These are phyloP conservation scores for Tenthredo amoena DNA, from an alignment of 2,888 invertebrate species.

Conservation along the genomic window DNA sequence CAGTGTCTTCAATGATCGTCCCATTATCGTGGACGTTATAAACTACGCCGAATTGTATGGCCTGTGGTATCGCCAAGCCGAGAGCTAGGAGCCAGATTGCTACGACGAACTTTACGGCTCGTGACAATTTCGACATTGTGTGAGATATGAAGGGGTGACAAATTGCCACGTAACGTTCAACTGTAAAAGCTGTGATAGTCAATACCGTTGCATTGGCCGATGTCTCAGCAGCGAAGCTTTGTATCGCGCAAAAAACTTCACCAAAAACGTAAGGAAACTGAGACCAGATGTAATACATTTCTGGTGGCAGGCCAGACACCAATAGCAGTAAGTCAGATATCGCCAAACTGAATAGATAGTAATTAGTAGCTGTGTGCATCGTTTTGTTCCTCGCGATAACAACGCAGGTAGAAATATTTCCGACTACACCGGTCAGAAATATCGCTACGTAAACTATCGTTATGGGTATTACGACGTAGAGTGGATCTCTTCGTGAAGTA, in stretches of 20 bases:
- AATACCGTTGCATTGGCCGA: conserved; percentile 89
- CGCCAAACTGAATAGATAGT: conserved; percentile 91
- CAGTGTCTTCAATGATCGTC: conserved; percentile 77
- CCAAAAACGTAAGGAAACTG: conserved; percentile 90
- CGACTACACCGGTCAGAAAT: conserved; percentile 88
- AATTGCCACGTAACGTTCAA: conserved; percentile 80
- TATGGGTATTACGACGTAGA: conserved; percentile 85
- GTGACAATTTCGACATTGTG: conserved; percentile 90
- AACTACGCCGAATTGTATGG: conserved; percentile 89
- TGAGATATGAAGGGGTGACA: conserved; percentile 87
- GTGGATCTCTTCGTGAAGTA: conserved; percentile 77
- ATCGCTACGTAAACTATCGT: conserved; percentile 89
- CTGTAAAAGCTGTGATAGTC: conserved; percentile 91
- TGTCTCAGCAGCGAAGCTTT: conserved; percentile 90
- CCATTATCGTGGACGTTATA: conserved; percentile 76
- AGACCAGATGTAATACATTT: conserved; percentile 89
- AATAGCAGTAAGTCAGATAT: conserved; percentile 90
- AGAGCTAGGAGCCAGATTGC: conserved; percentile 90
- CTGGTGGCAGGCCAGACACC: conserved; percentile 90
- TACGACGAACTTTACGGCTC: conserved; percentile 87
- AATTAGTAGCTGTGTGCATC: conserved; percentile 91
- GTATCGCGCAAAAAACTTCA: conserved; percentile 87
- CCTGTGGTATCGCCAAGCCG: conserved; percentile 88
- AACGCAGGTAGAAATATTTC: conserved; percentile 91
- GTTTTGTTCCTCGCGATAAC: conserved; percentile 90